Base-by-base conservation (phyloP, 2,113 vertebrate species). In the Scolopax mira region DNA sequence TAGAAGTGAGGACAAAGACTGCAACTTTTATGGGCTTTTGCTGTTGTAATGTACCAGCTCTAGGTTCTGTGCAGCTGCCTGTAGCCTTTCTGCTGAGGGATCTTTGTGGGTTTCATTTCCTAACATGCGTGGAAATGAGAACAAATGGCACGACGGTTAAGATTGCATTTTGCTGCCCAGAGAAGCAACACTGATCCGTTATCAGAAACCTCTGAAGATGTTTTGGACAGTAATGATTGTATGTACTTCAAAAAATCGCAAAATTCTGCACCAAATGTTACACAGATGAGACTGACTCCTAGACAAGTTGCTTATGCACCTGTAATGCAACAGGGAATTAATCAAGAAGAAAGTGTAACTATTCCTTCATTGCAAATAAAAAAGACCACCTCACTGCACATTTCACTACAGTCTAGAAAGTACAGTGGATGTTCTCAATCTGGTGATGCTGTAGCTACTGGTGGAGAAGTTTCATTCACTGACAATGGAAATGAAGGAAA, bases 171-270 rank as follows among this genome's bases (percentile, higher is more conserved):
- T 96, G 98, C 98, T 96, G 97, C 99, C 77, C 98, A 98, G 95
- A 98, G 99, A 98, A 99, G 99, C 95, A 98, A 98, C 97, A 99
- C 99, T 17, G 99, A 99, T 95, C 99, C 99, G 7, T 96, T 99
- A 94, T 98, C 98, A 25, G 99, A 99, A 93, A 96, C 96, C 88
- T 98, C 98, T 35, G 98, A 98, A 98, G 98, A 98, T 98, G 98
- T 97, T 89, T 95, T 98, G 95, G 98, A 98, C 75, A 96, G 93
- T 41, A 97, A 86, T 73, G 96, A 95, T 79, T 85, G 88, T 78
- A 80, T 78, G 94, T 96, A 97, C 84, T 97, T 98, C 91, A 88
- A 77, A 70, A 98, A 95, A 78, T 31, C 87, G 3, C 98, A 97
- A 91, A 98, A 96, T 94, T 98, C 97, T 94, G 81, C 96, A 21